Conservation (phyloP, 2,888 invertebrate species). For the Amphipoea lucens region DNA sequence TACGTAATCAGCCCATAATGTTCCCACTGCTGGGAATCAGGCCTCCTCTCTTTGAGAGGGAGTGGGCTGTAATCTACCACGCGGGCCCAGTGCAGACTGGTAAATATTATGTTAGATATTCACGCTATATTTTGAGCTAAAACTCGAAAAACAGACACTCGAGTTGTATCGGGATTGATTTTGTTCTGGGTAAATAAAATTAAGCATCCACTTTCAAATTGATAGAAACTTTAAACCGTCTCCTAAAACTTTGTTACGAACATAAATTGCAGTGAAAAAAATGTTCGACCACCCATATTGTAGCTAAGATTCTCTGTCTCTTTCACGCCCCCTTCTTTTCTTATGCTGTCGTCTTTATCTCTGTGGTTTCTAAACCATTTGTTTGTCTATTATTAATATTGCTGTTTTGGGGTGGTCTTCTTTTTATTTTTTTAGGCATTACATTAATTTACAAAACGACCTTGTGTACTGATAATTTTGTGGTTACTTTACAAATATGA, state of each 20-base stretch:
- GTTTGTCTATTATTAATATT: constrained; percentile 84
- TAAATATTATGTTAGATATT: neutral
- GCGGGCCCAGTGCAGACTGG: neutral
- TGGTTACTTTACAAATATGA: constrained; percentile 14
- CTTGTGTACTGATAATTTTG: constrained; percentile 30
- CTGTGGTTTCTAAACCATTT: constrained; percentile 76
- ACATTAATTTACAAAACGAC: constrained; percentile 54
- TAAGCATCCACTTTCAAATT: constrained; percentile 46
- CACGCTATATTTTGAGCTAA: neutral
- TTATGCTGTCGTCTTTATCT: constrained; percentile 64
- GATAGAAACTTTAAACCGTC: constrained; percentile 67
- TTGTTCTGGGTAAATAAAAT: constrained; percentile 26
- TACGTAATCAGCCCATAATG: neutral
- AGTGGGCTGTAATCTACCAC: neutral
- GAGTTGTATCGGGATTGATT: neutral
- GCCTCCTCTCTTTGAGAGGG: neutral
- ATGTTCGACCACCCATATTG: constrained; percentile 86
- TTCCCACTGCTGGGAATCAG: neutral
- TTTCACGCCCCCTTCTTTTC: constrained; percentile 61
- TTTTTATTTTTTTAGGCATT: constrained; percentile 67
- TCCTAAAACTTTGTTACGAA: constrained; percentile 73
- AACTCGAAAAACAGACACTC: neutral
- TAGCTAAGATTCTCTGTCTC: constrained; percentile 69
- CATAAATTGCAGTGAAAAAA: constrained; percentile 83
- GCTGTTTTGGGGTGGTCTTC: constrained; percentile 86